phyloP scores from a whole-genome alignment of 1,140 invertebrate species.

The Contarinia nasturtii region DNA sequence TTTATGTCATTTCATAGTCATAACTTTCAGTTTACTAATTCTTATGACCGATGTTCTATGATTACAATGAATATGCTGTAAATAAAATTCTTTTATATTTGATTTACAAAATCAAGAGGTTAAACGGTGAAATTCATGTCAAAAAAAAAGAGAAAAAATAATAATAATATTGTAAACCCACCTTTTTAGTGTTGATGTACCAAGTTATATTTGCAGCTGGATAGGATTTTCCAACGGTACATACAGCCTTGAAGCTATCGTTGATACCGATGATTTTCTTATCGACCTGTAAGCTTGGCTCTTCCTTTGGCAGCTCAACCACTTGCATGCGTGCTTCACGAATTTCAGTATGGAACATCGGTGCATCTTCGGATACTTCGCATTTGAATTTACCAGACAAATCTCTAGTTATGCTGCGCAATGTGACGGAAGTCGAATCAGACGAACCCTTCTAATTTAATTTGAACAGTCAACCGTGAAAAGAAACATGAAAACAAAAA shows the following conservation, averaged over 20 bases:
- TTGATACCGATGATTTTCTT: slow-evolving; percentile 20
- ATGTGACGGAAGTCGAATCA: slow-evolving; percentile 36
- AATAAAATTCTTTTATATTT: too few species aligned
- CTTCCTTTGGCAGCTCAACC: slow-evolving; percentile 25
- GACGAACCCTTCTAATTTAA: slow-evolving; percentile 34
- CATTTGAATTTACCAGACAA: slow-evolving; percentile 47
- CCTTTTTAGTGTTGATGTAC: slow-evolving; percentile 45
- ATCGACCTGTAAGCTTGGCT: slow-evolving; percentile 20
- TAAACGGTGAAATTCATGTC: too few species aligned
- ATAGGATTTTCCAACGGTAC: slow-evolving; percentile 31
- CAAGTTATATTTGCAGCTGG: slow-evolving; percentile 48
- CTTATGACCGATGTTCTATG: too few species aligned
- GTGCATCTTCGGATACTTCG: slow-evolving; percentile 51
- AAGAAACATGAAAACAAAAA: neutral
- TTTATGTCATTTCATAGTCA: too few species aligned
- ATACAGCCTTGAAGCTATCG: slow-evolving; percentile 26
- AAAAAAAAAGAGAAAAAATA: too few species aligned
- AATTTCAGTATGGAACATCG: slow-evolving; percentile 47
- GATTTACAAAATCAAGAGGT: too few species aligned
- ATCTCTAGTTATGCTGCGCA: slow-evolving; percentile 37
- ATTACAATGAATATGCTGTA: too few species aligned
- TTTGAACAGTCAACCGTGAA: neutral
- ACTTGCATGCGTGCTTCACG: slow-evolving; percentile 44
- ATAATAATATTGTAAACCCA: slow-evolving; percentile 19
- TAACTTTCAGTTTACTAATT: too few species aligned